These are phyloP conservation scores for Drosophila hawaiiensis DNA, from an alignment of 2,888 invertebrate genomes.

Conservation along the genomic window DNA sequence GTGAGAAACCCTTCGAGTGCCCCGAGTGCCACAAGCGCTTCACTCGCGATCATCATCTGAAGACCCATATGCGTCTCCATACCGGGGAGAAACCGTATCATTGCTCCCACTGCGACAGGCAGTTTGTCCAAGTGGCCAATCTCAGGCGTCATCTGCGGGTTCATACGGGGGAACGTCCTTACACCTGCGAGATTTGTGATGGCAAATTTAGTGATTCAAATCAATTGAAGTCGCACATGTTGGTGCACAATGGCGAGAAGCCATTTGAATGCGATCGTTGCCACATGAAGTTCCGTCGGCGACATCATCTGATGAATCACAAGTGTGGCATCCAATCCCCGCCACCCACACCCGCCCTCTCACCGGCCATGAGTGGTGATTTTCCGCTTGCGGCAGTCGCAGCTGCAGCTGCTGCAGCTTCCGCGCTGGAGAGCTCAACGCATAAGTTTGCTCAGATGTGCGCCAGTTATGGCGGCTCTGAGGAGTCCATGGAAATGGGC, in stretches of 20 bases:
- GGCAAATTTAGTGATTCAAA: conserved; percentile 96
- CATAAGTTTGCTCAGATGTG: conserved; percentile 83
- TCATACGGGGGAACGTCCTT: conserved; percentile 96
- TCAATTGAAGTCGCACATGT: conserved; percentile 94
- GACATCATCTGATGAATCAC: conserved; percentile 94
- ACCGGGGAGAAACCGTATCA: conserved; percentile 97
- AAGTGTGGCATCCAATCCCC: conserved; percentile 88
- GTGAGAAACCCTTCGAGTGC: conserved; percentile 97
- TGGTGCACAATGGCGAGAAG: conserved; percentile 96
- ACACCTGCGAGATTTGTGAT: conserved; percentile 93
- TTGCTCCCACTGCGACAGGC: conserved; percentile 95
- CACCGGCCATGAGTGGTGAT: conserved; percentile 83
- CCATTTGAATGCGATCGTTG: conserved; percentile 94
- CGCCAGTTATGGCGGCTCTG: conserved; percentile 83
- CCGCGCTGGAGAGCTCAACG: conserved; percentile 60
- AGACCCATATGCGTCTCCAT: conserved; percentile 96
- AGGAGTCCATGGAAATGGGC: conserved; percentile 79
- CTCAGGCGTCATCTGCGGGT: conserved; percentile 94
- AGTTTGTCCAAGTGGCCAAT: conserved; percentile 97
- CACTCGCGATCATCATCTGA: conserved; percentile 96
- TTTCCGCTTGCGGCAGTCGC: conserved; percentile 68
- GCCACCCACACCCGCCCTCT: conserved; percentile 83
- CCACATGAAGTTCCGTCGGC: conserved; percentile 91
- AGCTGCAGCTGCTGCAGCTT: conserved; percentile 60
- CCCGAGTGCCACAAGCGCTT: conserved; percentile 96